Evolutionary conservation across 2,113 vertebrate genomes (phyloP), one percentile per base, ranked within the genome.

Genomic region (Gadus chalcogrammus): DNA sequence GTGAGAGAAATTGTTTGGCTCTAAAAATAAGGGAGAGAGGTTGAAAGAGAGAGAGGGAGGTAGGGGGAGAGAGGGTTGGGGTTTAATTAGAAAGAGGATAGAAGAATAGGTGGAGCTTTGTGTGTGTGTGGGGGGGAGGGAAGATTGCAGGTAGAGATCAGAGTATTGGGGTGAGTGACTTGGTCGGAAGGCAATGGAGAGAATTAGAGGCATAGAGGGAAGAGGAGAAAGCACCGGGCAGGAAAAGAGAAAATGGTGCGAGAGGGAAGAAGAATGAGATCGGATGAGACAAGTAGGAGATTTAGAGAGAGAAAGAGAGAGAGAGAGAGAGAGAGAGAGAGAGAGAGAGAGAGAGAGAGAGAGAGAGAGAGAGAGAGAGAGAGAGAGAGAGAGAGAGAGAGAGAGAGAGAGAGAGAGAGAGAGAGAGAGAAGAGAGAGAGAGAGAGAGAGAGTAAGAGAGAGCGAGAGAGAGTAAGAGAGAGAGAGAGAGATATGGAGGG

Each of bases 291-390:
- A 48, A 0, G 79, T 58, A 79, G 79, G 68, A 16, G 68, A 77
- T 76, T 71, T 65, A 79, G 59, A 71, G 64, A 75, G 79, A 82
- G 52, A 66, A 73, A 77, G 81, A 31, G 82, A 83, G 79, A 79
- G 53, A 58, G 65, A 56, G 70, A 80, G 68, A 28, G 76, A 48
- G 68, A 35, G 31, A 35, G 31, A 35, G 4, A 3, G 31, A 35
- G 31, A 35, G 31, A 35, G 4, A 4, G 1, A 35, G 31, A 35
- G 4, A 35, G 31, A 35, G 31, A 35, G 31, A 35, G 31, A 35
- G 31, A 4, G 52, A 66, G 75, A 76, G 82, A 31, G 81, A 83
- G 79, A 79, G 53, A 58, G 68, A 56, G 71, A 79, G 68, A 28
- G 76, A 24, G 68, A 35, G 31, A 35, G 31, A 35, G 31, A 35